Conservation (phyloP, 2,888 invertebrate genomes). For the Pegoplata infirma region DNA sequence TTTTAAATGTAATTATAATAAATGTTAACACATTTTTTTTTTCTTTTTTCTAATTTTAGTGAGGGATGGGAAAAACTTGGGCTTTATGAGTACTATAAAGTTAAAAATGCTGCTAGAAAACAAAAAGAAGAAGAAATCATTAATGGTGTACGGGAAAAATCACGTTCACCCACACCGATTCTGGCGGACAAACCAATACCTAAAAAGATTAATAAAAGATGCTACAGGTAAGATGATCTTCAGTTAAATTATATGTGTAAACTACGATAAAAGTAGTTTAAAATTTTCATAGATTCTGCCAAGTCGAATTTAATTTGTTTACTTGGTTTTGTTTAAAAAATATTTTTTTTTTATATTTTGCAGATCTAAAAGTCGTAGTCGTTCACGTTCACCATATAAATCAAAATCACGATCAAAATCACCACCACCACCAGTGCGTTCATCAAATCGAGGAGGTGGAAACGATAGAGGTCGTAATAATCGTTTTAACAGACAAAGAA, state of each 20-base stretch:
- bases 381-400: constrained; percentile 74
- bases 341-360: constrained; percentile 46
- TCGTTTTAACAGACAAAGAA: constrained; percentile 74
- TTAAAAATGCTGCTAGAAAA: constrained; percentile 93
- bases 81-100: constrained; percentile 97
- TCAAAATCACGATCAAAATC: constrained; percentile 79
- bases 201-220: constrained; percentile 79
- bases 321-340: neutral
- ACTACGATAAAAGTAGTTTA: too few relatives aligned
- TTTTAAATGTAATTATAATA: neutral
- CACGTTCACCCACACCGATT: constrained; percentile 89
- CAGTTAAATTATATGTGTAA: too few relatives aligned
- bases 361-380: constrained; percentile 79
- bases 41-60: too few relatives aligned
- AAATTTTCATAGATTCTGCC: too few relatives aligned
- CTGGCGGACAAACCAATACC: constrained; percentile 83
- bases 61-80: constrained; percentile 99
- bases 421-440: constrained; percentile 71
- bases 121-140: constrained; percentile 91
- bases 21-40: too few relatives aligned
- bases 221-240: constrained; percentile 85
- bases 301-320: too few relatives aligned
- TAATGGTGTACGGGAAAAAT: constrained; percentile 84
- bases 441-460: constrained; percentile 25
- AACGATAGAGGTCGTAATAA: constrained; percentile 72